Evolutionary conservation across 1,140 invertebrate species (phyloP).

Genomic region (Dysdera silvatica): DNA sequence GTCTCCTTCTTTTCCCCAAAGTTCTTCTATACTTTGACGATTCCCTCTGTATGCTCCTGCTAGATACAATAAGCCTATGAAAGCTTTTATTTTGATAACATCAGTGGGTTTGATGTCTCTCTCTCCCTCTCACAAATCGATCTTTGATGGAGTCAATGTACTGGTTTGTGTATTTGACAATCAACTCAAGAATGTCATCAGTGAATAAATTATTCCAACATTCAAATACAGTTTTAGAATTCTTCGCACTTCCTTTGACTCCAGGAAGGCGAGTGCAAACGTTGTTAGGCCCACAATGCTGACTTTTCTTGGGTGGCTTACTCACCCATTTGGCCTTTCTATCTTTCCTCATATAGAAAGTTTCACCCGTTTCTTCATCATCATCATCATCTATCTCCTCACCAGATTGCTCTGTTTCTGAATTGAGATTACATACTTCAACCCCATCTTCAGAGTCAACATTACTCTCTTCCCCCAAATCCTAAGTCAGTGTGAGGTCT

Average conservation of each 20-base stretch:
- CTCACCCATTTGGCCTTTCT: background rate
- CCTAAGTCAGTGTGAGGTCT: too few relatives aligned
- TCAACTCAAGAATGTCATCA: conserved; percentile 6
- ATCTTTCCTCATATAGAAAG: background rate
- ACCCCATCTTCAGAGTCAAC: background rate
- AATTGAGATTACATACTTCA: background rate
- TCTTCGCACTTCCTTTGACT: background rate
- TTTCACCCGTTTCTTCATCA: background rate
- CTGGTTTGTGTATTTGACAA: conserved; percentile 15
- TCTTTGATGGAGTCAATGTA: conserved; percentile 9
- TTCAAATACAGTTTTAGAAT: background rate
- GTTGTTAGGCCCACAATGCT: background rate
- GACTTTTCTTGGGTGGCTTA: background rate
- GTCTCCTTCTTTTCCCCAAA: background rate
- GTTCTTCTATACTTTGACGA: background rate
- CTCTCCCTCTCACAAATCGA: conserved; percentile 12
- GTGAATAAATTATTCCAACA: background rate
- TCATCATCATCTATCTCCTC: background rate
- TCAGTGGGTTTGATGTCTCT: conserved; percentile 6
- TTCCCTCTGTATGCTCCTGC: background rate
- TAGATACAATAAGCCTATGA: conserved; percentile 3
- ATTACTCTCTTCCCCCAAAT: too few relatives aligned
- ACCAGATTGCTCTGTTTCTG: background rate
- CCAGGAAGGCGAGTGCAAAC: background rate
- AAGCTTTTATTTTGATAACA: conserved; percentile 12